Percentiles rank a stretch among this genome's conserved stretches.
phyloP scores from a whole-genome alignment of 1,140 invertebrate species.

The Parasteatoda tepidariorum region DNA sequence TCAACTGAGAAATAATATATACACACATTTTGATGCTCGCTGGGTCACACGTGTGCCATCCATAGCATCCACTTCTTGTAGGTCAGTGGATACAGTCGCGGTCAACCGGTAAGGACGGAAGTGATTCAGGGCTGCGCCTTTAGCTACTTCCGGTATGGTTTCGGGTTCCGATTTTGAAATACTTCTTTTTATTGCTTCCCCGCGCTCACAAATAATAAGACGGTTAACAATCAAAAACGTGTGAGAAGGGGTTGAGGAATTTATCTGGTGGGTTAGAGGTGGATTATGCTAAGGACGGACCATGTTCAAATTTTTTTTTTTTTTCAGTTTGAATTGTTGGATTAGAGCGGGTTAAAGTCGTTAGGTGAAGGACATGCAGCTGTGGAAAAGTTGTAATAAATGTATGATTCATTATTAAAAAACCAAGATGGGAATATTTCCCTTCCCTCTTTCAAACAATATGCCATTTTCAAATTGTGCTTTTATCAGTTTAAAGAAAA shows the following conservation, averaged over 20 bases:
- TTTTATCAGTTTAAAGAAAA: neutral
- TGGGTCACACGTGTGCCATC: constrained; percentile 29
- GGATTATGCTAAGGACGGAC: neutral
- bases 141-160: constrained; percentile 31
- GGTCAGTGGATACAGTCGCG: constrained; percentile 51
- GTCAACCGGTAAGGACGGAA: constrained; percentile 56
- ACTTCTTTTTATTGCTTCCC: neutral
- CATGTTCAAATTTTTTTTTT: neutral
- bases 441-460: neutral
- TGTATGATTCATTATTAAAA: neutral
- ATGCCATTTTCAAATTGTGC: neutral
- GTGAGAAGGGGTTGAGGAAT: neutral
- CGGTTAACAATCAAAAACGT: neutral
- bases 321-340: neutral
- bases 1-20: neutral
- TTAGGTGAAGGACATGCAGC: neutral
- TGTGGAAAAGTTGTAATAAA: neutral
- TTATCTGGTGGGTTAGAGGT: neutral
- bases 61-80: constrained; percentile 21
- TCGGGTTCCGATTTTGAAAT: neutral
- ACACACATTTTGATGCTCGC: neutral
- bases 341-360: neutral
- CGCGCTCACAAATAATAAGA: neutral
- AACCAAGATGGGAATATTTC: neutral
- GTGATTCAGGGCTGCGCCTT: constrained; percentile 38